Percentiles rank a stretch among this genome's conserved stretches.
Conservation (phyloP, 2,888 invertebrate genomes). For the Trichopoda pennipes region DNA sequence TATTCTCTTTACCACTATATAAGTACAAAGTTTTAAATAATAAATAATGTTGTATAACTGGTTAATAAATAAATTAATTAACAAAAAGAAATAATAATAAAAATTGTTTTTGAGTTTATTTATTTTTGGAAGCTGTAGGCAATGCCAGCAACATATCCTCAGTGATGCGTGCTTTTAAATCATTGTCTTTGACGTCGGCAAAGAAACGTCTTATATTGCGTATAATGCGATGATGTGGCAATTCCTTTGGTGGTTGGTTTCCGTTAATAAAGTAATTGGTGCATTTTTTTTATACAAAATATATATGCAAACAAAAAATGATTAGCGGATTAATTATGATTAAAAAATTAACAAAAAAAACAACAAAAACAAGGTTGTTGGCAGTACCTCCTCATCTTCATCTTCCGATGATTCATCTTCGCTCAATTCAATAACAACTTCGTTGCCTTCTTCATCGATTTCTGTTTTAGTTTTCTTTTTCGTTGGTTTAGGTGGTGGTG, state of each 20-base stretch:
- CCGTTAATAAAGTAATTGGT: conserved; percentile 1
- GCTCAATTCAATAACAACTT: conserved; percentile 79
- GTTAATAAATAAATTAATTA: conserved; percentile 42
- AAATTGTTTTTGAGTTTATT: conserved; percentile 9
- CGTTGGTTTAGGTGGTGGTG: conserved; percentile 80
- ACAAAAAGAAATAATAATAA: conserved; percentile 21
- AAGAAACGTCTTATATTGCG: conserved; percentile 83
- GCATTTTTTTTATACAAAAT: conserved; percentile 10
- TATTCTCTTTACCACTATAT: conserved; percentile 40
- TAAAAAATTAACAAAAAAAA: conserved; percentile 40
- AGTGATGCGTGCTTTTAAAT: conserved; percentile 78
- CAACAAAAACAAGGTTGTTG: conserved; percentile 56
- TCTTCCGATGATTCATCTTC: conserved; percentile 80
- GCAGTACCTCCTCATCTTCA: conserved; percentile 75
- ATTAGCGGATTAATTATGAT: conserved; percentile 63
- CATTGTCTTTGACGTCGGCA: conserved; percentile 80
- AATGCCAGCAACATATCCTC: conserved; percentile 80
- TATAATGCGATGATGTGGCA: conserved; percentile 85
- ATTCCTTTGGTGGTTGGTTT: conserved; percentile 79
- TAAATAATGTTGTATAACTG: conserved; percentile 30
- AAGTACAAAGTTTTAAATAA: conserved; percentile 29
- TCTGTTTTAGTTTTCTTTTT: conserved; percentile 80
- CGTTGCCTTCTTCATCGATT: conserved; percentile 79
- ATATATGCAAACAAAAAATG: conserved; percentile 50
- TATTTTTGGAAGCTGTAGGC: conserved; percentile 76